These are phyloP conservation scores for Scaptomyza caliginosa DNA, from an alignment of 2,888 invertebrate genomes.

Conservation along the genomic window DNA sequence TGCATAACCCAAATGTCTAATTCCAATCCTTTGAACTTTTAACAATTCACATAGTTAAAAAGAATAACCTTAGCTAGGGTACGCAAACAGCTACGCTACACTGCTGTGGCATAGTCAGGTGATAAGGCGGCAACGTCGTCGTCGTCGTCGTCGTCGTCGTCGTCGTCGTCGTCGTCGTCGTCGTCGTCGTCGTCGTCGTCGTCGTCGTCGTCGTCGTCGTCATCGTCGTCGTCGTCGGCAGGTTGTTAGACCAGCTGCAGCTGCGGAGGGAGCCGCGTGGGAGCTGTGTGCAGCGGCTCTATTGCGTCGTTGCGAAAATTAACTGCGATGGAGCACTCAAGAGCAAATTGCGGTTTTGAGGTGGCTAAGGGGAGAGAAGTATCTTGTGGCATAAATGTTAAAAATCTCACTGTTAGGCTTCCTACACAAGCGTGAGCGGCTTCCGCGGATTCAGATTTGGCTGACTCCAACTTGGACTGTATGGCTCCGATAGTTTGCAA, in stretches of 20 bases:
- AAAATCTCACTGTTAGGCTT: constrained; percentile 69
- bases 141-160: constrained; percentile 1
- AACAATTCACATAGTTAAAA: too few relatives aligned
- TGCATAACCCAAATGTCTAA: too few relatives aligned
- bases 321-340: constrained; percentile 55
- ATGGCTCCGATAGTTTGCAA: constrained; percentile 13
- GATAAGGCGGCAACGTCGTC: constrained; percentile 47
- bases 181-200: background rate
- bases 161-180: background rate
- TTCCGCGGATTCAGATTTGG: constrained; percentile 30
- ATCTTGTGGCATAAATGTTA: constrained; percentile 65
- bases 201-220: too few relatives aligned
- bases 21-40: too few relatives aligned
- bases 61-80: background rate
- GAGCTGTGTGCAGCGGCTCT: constrained; percentile 48
- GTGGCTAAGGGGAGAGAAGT: background rate
- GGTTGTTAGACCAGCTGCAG: constrained; percentile 73
- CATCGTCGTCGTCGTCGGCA: constrained; percentile 14
- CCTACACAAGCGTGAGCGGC: constrained; percentile 57
- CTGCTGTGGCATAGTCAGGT: constrained; percentile 45
- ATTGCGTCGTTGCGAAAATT: constrained; percentile 80
- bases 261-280: constrained; percentile 51
- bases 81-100: constrained; percentile 38
- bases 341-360: background rate
- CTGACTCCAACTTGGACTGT: constrained; percentile 15